Conservation (phyloP, 2,888 invertebrate genomes). For the Drosophila affinis region DNA sequence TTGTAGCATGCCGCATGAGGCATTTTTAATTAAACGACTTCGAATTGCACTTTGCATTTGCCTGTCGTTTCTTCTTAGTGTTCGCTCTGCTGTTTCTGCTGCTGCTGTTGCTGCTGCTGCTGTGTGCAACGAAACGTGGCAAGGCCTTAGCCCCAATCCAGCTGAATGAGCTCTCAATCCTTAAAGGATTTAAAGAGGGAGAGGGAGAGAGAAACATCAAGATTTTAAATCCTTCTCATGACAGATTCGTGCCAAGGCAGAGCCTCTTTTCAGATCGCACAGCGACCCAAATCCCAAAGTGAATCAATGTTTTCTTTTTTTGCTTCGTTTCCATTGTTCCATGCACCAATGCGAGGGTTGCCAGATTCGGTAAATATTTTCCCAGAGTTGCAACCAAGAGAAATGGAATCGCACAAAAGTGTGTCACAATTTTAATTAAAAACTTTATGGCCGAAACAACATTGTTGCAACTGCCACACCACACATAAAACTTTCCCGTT, state of each 20-base stretch:
- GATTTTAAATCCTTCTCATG: conserved; percentile 15
- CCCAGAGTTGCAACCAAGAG: not conserved
- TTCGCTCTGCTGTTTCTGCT: conserved; percentile 5
- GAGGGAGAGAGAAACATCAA: conserved; percentile 11
- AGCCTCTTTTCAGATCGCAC: too few species aligned
- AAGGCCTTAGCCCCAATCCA: conserved; percentile 41
- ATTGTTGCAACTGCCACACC: conserved; percentile 12
- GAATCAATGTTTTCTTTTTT: not conserved
- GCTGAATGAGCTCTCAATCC: conserved; percentile 42
- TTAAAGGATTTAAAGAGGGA: conserved; percentile 38
- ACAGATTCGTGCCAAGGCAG: conserved; percentile 16
- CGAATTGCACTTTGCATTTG: conserved; percentile 45
- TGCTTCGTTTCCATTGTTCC: too few species aligned
- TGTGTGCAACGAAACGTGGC: conserved; percentile 36
- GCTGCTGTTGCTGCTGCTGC: not conserved
- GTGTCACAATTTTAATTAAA: conserved; percentile 37
- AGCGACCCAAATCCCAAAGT: conserved; percentile 4
- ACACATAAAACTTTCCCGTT: conserved; percentile 20
- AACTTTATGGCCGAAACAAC: conserved; percentile 24
- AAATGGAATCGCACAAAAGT: conserved; percentile 9
- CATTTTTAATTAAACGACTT: conserved; percentile 36
- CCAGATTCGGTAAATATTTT: conserved; percentile 2
- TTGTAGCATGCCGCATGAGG: conserved; percentile 8
- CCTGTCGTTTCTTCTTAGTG: not conserved
- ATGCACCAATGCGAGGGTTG: conserved; percentile 11